Evolutionary conservation across 2,113 vertebrate species (phyloP).

Genomic region (Sturnira hondurensis): DNA sequence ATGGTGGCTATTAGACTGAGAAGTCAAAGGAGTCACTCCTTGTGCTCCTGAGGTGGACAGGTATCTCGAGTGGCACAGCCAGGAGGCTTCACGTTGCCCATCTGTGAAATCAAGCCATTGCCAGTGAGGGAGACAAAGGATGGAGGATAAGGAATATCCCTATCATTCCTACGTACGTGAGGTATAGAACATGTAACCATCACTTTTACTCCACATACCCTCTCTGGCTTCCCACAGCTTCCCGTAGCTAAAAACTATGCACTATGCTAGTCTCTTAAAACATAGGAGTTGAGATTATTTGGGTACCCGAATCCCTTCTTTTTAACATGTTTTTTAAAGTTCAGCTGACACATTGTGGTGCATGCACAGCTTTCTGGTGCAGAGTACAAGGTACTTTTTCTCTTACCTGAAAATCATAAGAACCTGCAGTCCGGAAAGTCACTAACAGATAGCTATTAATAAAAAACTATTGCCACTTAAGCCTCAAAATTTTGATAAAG

Average conservation of each 20-base stretch:
- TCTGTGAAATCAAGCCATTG: not conserved
- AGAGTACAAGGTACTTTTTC: not conserved
- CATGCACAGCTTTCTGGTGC: not conserved
- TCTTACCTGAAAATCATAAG: not conserved
- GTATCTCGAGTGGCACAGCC: not conserved
- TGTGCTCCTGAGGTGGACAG: too few relatives aligned
- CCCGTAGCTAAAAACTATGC: not conserved
- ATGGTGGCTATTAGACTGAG: not conserved
- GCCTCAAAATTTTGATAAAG: not conserved
- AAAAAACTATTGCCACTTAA: not conserved
- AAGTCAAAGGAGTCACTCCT: not conserved
- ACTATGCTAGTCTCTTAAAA: not conserved
- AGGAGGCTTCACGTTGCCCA: not conserved
- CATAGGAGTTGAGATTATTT: not conserved
- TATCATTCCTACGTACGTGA: accelerated
- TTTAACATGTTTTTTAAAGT: not conserved
- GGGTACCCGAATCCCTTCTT: not conserved
- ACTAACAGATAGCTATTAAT: not conserved
- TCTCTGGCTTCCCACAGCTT: not conserved
- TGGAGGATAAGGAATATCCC: not conserved
- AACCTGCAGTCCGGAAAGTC: not conserved
- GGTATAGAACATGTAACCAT: not conserved
- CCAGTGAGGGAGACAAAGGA: not conserved
- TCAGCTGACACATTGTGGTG: not conserved
- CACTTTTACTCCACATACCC: accelerated